phyloP scores from a whole-genome alignment of 2,888 invertebrate species.

The Allacma fusca region DNA sequence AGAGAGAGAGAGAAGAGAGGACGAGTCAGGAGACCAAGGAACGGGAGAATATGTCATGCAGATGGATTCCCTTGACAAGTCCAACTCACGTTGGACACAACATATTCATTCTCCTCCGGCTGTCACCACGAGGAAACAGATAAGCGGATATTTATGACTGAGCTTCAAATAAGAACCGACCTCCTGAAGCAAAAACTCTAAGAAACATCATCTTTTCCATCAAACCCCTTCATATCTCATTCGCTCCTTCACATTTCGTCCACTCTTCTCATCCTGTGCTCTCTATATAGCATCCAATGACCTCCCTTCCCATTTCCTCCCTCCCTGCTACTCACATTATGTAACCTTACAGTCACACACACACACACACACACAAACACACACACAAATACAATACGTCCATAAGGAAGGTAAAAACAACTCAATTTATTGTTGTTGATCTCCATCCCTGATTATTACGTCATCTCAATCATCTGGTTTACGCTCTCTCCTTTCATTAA shows the following conservation, averaged over 20 bases:
- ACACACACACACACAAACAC: no score
- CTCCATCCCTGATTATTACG: slow-evolving; percentile 9
- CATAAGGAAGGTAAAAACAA: not conserved
- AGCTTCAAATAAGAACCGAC: slow-evolving; percentile 1
- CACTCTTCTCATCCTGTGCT: no score
- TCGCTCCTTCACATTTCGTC: no score
- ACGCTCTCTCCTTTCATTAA: slow-evolving; percentile 12
- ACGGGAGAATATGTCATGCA: not conserved
- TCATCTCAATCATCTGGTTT: slow-evolving; percentile 38
- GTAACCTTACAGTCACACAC: no score
- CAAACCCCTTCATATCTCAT: no score
- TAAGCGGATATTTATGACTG: slow-evolving; percentile 44
- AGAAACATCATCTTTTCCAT: no score
- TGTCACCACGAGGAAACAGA: slow-evolving; percentile 45
- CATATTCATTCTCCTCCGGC: slow-evolving; percentile 41
- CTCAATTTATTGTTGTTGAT: slow-evolving; percentile 18
- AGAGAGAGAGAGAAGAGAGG: not conserved
- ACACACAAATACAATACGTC: not conserved
- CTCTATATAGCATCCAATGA: not conserved
- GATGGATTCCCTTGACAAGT: slow-evolving; percentile 33
- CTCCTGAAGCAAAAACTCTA: no score
- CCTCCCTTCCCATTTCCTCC: slow-evolving; percentile 17
- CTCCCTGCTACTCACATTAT: not conserved
- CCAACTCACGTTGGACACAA: slow-evolving; percentile 30
- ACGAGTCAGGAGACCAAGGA: not conserved